Evolutionary conservation across 92 coral and sea anemone genomes (phyloP), one percentile per base, ranked within the genome.

Genomic region (Heliopora coerulea): DNA sequence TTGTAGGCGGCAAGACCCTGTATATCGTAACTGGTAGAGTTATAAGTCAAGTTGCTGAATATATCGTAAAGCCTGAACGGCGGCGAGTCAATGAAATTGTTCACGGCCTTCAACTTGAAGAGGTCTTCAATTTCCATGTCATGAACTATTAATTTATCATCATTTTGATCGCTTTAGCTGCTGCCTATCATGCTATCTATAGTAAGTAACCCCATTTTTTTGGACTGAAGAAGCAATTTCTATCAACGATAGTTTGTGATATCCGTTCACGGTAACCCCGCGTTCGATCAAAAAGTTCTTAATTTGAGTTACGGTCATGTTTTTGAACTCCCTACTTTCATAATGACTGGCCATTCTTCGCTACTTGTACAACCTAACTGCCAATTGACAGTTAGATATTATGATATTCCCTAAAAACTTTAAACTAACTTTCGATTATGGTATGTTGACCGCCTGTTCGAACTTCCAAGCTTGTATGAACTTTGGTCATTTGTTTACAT

Each of bases 281-380:
- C 60, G 60, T 21, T 54, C 60, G 29, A 54, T 32, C 35, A 59
- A 24, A 59, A 30, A 25, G 20, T 59, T 59, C 39, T 59, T 59
- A 10, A 59, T 59, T 59, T 30, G 35, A 6, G 32, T 25, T 27
- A 54, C 23, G 26, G 60, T 54, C 60, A 54, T 54, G 10, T 54
- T 54, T 21, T 21, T 54, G 3, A 54, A 54, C 12, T 54, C 60
- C 12, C 17, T 54, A 3, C 26, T 19, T 54, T 54, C 60, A 54
- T 10, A 19, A 13, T 54, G 3, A 1, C 60, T 19, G 8, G 60
- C 60, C 60, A 54, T 54, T 19, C 29, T 54, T 37, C 42, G 42
- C 11, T 37, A 11, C 42, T 37, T 37, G 4, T 37, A n/a, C n/a
- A 37, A 37, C 12, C 29, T 54, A 12, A 54, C 19, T 3, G 24